Base-by-base conservation (phyloP, 2,113 vertebrate species). In the Fregata magnificens region DNA sequence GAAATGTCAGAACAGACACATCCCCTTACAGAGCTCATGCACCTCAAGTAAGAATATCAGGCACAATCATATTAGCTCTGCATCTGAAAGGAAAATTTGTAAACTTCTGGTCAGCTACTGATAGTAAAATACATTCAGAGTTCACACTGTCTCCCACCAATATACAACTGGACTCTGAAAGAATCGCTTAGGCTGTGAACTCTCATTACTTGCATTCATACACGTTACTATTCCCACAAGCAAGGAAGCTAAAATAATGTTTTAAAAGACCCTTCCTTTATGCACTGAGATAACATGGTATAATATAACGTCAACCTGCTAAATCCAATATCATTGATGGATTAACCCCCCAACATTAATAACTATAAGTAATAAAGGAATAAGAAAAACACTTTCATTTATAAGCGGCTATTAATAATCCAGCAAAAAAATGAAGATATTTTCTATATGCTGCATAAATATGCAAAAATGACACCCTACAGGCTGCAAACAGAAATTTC, bases 351-450 rank as follows among this genome's bases (percentile, higher is more conserved):
- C 81, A 73, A 70, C 6, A 19, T 70, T 86, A 94, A 91, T 93
- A 89, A 42, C 42, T 69, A 59, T 55, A 83, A 83, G 67, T 65
- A 84, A 77, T 82, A 90, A 86, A 3, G 10, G 62, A 88, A 83
- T 40, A 83, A 77, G 71, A 74, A 90, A 92, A 58, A 5, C 36
- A 61, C 40, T 81, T 83, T 65, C 4, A 81, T 86, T 93, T 93
- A 65, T 70, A 93, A 86, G 16, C 31, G 29, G 10, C 36, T 88
- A 92, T 88, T 92, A 92, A 97, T 88, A 83, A 95, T 45, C 32
- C 44, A 56, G 28, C 1, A 86, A 83, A 91, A 93, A 89, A 67
- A 8, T 11, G 26, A 86, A 55, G 28, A 16, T 38, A 36, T 61
- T 86, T 91, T 84, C 36, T 65, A n/a, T 70, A 77, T 69, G 49